Evolutionary conservation across 2,797 vertebrate genomes (phyloP), one percentile per base, ranked within the genome.

Genomic region (Acanthornis magna): DNA sequence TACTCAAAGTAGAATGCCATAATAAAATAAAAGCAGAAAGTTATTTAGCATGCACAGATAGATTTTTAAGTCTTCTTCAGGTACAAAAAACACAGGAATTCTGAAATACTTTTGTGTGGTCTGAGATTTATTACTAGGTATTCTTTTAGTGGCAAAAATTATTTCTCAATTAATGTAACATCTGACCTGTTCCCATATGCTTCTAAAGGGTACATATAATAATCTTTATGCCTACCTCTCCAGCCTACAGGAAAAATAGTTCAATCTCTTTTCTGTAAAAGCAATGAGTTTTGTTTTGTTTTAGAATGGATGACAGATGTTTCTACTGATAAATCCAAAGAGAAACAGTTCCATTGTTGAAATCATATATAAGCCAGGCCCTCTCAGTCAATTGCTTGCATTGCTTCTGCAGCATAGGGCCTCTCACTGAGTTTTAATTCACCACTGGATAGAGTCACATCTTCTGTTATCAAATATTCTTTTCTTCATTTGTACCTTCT

Each of bases 311-410:
- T 74, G 54, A 29, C 36, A 81, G 22, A 18, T 84, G 12, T 66
- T 70, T n/a, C 9, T 76, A 7, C 16, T 76, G 66, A 47, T 62
- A 73, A 76, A 65, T 82, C 6, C 25, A 80, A 47, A 25, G 34
- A 76, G 11, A 82, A 88, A 76, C 3, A 34, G 9, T 85, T 82
- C 12, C 16, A 10, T 21, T 72, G 40, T 45, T 89, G 34, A 73
- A 85, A 72, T 40, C 14, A 18, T 10, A 18, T 16, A 27, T 9
- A 60, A 16, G 5, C 16, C 9, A 51, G 11, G 2, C 1, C 0
- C 11, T 38, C 13, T 73, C 45, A 48, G 30, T 60, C 36, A 55
- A 3, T 38, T 79, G 25, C 25, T 74, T 74, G 15, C 16, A 18
- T 66, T 80, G 9, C 9, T 60, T 71, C 45, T 55, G 25, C 87